phyloP scores from a whole-genome alignment of 2,113 vertebrate species.

The Marcusenius ussheri region DNA sequence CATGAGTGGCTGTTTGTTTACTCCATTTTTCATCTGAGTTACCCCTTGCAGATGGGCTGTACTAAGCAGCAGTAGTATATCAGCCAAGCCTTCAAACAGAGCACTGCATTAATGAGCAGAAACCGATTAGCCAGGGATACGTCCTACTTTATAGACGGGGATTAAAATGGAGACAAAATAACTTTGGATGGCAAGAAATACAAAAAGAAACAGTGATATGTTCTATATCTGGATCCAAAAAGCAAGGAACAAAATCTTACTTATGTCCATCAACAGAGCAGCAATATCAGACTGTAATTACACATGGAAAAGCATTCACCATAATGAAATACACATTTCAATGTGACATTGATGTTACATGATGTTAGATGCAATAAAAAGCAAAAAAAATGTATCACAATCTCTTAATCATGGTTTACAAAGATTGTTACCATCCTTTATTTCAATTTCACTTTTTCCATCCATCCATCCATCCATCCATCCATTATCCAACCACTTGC shows the following conservation, averaged over 20 bases:
- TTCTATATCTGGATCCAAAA: background rate
- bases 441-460: background rate
- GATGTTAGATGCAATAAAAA: background rate
- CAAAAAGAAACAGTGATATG: background rate
- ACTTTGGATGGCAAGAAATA: background rate
- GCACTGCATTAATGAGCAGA: background rate
- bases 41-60: background rate
- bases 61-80: background rate
- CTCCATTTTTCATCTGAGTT: background rate
- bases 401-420: background rate
- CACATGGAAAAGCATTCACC: background rate
- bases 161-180: constrained; percentile 4
- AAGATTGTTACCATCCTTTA: background rate
- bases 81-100: background rate
- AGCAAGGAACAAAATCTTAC: background rate
- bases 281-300: background rate
- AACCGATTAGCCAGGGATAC: constrained; percentile 6
- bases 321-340: background rate
- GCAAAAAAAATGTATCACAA: background rate
- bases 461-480: background rate
- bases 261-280: background rate
- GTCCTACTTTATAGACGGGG: constrained; percentile 9
- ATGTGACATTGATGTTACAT: background rate
- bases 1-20: background rate
- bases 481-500: background rate